These are phyloP conservation scores for Nowickia ferox DNA, from an alignment of 2,888 invertebrate genomes.

Conservation along the genomic window DNA sequence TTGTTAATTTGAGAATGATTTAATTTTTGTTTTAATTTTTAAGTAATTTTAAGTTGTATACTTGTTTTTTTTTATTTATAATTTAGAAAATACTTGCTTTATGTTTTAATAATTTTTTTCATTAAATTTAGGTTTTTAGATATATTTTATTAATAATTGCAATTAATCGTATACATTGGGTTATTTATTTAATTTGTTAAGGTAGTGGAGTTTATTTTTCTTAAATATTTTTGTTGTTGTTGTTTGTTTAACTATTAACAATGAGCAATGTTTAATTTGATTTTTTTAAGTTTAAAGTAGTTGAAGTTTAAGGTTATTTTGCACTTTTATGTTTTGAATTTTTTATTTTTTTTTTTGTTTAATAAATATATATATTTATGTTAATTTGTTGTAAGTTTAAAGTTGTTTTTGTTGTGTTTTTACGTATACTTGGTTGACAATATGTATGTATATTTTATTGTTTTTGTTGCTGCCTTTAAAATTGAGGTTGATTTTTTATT, in stretches of 20 bases:
- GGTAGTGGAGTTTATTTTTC: constrained; percentile 67
- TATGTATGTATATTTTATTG: constrained; percentile 68
- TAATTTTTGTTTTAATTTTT: constrained; percentile 72
- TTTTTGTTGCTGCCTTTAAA: constrained; percentile 45
- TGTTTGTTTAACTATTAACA: constrained; percentile 74
- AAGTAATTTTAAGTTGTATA: constrained; percentile 71
- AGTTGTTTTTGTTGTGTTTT: constrained; percentile 74
- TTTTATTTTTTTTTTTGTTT: constrained; percentile 4
- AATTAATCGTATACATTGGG: constrained; percentile 81
- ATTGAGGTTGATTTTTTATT: constrained; percentile 51
- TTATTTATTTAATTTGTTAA: constrained; percentile 71
- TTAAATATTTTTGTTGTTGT: constrained; percentile 71
- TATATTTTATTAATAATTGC: constrained; percentile 79
- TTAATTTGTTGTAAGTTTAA: constrained; percentile 41
- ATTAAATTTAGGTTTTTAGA: constrained; percentile 59
- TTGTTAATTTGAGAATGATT: constrained; percentile 72
- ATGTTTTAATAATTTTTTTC: constrained; percentile 47
- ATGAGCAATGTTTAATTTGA: constrained; percentile 78
- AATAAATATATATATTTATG: constrained; percentile 66
- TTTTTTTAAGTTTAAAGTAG: constrained; percentile 68
- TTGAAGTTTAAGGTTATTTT: constrained; percentile 70
- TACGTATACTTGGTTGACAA: constrained; percentile 82
- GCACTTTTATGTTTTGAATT: constrained; percentile 60
- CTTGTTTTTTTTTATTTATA: constrained; percentile 72
- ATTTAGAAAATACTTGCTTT: constrained; percentile 74